Evolutionary conservation across 2,113 vertebrate genomes (phyloP).

Genomic region (Ciconia stormi): DNA sequence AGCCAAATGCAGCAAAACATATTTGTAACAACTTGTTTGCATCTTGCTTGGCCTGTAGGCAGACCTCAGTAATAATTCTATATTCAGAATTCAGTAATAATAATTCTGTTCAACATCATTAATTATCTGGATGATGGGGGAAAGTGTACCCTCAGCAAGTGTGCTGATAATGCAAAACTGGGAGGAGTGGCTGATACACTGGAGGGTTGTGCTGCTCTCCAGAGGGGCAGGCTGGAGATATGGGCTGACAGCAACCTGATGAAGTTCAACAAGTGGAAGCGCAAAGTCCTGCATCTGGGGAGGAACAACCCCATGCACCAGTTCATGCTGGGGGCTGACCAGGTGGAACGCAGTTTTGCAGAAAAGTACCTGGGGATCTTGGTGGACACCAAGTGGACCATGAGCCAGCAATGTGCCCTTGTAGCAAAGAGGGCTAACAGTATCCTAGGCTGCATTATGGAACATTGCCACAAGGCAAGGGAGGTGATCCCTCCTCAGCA

Average conservation of each 20-base stretch:
- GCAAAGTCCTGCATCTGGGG: background rate
- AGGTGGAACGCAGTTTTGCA: background rate
- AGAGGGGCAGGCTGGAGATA: background rate
- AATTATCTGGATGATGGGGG: background rate
- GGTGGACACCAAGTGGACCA: background rate
- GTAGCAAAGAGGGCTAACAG: background rate
- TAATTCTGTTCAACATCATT: background rate
- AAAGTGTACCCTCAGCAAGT: background rate
- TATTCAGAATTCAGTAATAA: background rate
- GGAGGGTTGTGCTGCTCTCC: background rate
- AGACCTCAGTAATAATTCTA: background rate
- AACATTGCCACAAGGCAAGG: background rate
- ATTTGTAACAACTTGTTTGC: background rate
- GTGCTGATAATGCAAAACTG: background rate
- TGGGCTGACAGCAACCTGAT: background rate
- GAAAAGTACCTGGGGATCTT: background rate
- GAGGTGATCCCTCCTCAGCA: background rate
- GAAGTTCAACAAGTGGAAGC: background rate
- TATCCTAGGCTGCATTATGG: background rate
- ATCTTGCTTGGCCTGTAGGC: background rate
- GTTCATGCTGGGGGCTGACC: background rate
- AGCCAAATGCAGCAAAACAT: background rate
- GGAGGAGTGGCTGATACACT: background rate
- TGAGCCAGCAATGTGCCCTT: background rate
- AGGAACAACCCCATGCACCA: background rate